Conservation (phyloP, 2,113 vertebrate genomes). For the Procavia capensis region DNA sequence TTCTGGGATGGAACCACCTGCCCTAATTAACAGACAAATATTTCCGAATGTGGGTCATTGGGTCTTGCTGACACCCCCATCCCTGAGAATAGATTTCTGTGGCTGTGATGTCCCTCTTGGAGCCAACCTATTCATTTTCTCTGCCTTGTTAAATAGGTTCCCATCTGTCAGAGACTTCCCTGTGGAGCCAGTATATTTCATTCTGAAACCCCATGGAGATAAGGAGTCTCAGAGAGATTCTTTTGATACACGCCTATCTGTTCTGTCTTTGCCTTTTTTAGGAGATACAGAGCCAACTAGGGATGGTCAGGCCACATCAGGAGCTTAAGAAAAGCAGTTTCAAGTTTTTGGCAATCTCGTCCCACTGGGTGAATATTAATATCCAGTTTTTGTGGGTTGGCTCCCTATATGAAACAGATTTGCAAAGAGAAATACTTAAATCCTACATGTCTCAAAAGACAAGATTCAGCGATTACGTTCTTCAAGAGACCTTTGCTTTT, state of each 20-base stretch:
- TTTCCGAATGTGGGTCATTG: slow-evolving; percentile 73
- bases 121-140: slow-evolving; percentile 46
- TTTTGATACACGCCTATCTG: not conserved
- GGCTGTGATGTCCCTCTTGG: not conserved
- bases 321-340: not conserved
- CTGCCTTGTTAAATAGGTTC: slow-evolving; percentile 49
- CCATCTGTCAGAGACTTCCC: slow-evolving; percentile 49
- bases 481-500: not conserved
- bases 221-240: not conserved
- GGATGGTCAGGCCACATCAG: not conserved
- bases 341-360: not conserved
- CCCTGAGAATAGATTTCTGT: slow-evolving; percentile 21
- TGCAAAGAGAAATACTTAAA: not conserved
- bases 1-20: slow-evolving; percentile 55
- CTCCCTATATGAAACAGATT: not conserved
- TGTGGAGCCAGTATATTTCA: slow-evolving; percentile 62
- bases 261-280: not conserved
- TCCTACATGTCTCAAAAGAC: not conserved
- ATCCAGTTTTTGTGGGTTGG: not conserved
- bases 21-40: slow-evolving; percentile 74
- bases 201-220: slow-evolving; percentile 60
- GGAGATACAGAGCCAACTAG: not conserved
- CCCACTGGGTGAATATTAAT: not conserved
- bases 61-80: slow-evolving; percentile 34
- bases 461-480: not conserved